Base-by-base conservation (phyloP, 1,140 invertebrate species). In the Oscheius sp. region DNA sequence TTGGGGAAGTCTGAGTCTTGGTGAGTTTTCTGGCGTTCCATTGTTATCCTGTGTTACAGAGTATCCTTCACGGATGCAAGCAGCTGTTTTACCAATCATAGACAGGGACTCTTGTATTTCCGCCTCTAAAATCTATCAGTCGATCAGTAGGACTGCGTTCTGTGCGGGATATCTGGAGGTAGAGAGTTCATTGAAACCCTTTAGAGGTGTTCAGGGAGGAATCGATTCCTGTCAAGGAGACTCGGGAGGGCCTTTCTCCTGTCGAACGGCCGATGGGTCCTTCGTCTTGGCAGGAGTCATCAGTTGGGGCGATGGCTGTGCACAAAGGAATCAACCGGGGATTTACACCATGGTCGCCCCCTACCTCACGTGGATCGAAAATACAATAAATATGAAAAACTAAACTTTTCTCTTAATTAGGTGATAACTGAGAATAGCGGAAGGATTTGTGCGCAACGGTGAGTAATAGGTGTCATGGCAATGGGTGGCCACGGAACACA, bases 311-410 rank as follows among this genome's bases (percentile, higher is more conserved):
- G 72, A 74, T 49, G 72, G 72, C 4, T 74, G 72, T 68, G 72
- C 72, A 35, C 72, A 74, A 29, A 74, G 61, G 55, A 74, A 74
- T 73, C 72, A 74, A 59, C 71, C 65, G 52, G 72, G 72, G 35
- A 74, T 74, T 49, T 74, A 74, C 55, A 74, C 72, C 29, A 74
- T 74, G 72, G 72, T 74, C 4, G 72, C 72, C 29, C 72, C 72
- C 3, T 74, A 74, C 63, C 42, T 74, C n/a, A 69, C 72, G 35
- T 74, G 72, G 72, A 74, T 74, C 36, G 62, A 66, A 55, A 26
- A 55, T 23, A 55, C 49, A 26, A 55, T 55, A 7, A 55, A 7
- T 55, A 55, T 26, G 4, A 55, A 55, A 55, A 55, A 55, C 28
- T 20, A 55, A 55, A 7, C 7, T 23, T 55, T 26, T 55, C 49